Conservation (phyloP, 35 echinoderm and acorn worm species). For the Hemicentrotus pulcherrimus region DNA sequence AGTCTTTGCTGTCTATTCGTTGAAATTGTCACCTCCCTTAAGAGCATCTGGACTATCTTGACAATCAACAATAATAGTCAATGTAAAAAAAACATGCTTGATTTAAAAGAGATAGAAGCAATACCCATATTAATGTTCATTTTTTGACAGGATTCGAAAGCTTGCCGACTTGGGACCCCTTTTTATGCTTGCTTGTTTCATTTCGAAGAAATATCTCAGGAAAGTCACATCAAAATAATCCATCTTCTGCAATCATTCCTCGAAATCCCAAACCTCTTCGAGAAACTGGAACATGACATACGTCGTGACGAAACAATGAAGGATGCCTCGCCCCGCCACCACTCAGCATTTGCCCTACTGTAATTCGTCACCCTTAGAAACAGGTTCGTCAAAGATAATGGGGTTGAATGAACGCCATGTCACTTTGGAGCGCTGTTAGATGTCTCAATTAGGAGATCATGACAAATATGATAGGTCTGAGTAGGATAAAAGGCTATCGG, state of each 20-base stretch:
- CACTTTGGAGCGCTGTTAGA: not conserved
- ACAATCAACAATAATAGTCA: too few species aligned
- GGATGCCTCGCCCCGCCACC: not conserved
- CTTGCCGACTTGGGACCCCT: too few species aligned
- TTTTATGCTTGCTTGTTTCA: not conserved
- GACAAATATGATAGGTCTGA: not conserved
- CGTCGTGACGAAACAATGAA: not conserved
- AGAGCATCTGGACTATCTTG: too few species aligned
- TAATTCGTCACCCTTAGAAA: constrained; percentile 2
- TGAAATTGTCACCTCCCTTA: too few species aligned
- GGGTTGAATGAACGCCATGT: not conserved
- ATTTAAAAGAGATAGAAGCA: too few species aligned
- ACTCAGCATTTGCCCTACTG: not conserved
- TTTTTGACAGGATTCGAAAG: too few species aligned
- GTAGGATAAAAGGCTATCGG: not conserved
- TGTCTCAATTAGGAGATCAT: not conserved
- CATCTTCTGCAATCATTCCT: not conserved
- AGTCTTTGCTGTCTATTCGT: too few species aligned
- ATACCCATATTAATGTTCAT: too few species aligned
- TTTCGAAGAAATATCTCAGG: too few species aligned
- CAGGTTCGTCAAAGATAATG: not conserved
- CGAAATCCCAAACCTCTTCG: not conserved
- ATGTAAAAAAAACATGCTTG: too few species aligned
- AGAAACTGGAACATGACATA: not conserved
- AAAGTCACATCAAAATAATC: not conserved